Conservation (phyloP, 2,113 vertebrate species). For the Pomatostomus ruficeps region DNA sequence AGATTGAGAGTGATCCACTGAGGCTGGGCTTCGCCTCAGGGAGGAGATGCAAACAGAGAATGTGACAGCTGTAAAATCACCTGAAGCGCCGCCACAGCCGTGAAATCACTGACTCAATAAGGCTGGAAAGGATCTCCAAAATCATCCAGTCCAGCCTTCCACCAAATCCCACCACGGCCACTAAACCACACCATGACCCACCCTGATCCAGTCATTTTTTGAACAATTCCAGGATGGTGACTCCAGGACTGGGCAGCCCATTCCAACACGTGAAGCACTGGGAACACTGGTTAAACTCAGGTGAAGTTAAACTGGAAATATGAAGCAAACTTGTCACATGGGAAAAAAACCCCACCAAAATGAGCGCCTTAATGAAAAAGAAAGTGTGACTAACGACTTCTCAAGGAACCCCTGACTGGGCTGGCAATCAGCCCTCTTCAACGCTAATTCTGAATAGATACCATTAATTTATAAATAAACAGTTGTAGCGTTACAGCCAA, state of each 20-base stretch:
- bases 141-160: neutral
- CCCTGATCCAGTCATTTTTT: too few relatives aligned
- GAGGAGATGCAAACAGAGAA: neutral
- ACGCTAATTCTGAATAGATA: neutral
- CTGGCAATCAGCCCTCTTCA: neutral
- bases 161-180: neutral
- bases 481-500: neutral
- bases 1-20: neutral
- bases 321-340: neutral
- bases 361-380: neutral
- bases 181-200: neutral
- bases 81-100: neutral
- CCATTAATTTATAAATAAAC: neutral
- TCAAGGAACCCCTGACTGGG: neutral
- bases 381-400: fast-evolving
- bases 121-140: neutral
- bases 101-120: neutral
- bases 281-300: neutral
- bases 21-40: neutral
- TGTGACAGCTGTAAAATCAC: neutral
- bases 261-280: neutral
- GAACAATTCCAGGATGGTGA: neutral
- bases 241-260: neutral
- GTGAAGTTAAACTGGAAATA: neutral
- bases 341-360: neutral